Base-by-base conservation (phyloP, 2,888 invertebrate genomes). In the Orthosia gracilis region DNA sequence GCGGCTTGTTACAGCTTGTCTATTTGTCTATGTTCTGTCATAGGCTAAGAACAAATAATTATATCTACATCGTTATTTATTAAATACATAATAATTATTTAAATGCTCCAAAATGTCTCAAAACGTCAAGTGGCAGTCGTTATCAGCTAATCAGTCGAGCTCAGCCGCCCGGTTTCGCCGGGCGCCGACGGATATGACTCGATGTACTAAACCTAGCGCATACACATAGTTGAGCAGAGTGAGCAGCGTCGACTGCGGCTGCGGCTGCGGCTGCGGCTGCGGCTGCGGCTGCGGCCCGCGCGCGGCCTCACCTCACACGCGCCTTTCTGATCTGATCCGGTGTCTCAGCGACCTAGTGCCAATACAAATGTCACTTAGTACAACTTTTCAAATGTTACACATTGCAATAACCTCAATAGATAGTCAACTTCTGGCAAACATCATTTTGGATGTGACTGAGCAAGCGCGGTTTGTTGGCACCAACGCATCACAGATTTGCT, bases 141-240 rank as follows among this genome's bases (percentile, higher is more conserved):
- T 88, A 89, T 76, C 80, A 87, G 82, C 91, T 91, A 90, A 86
- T 91, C 90, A 90, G 91, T 91, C 89, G 83, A 84, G 86, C 81
- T 70, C 67, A 66, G 79, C 40, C 40, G 59, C 70, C 78, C 74
- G 71, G 50, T 49, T 40, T 57, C 78, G 82, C 64, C 58, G 82
- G 86, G 83, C 86, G 82, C 87, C 82, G 68, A 70, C 58, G 69
- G 80, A 85, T 89, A 89, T 89, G 90, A 91, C 90, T 91, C 78
- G 85, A 83, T 82, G 83, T 75, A 75, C 85, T 80, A 84, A 87
- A 59, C 65, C 83, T 84, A 83, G 76, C 83, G 77, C 69, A 67
- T 71, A 73, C 52, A 73, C 78, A 76, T 79, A 82, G 83, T 91
- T 89, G 91, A 91, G 91, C 91, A 88, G 85, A 52, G 68, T 67